A percentile compares a stretch with the other conserved stretches of the same genome.
Evolutionary conservation across 2,888 invertebrate genomes (phyloP).

Genomic region (Drosophila longiperda): DNA sequence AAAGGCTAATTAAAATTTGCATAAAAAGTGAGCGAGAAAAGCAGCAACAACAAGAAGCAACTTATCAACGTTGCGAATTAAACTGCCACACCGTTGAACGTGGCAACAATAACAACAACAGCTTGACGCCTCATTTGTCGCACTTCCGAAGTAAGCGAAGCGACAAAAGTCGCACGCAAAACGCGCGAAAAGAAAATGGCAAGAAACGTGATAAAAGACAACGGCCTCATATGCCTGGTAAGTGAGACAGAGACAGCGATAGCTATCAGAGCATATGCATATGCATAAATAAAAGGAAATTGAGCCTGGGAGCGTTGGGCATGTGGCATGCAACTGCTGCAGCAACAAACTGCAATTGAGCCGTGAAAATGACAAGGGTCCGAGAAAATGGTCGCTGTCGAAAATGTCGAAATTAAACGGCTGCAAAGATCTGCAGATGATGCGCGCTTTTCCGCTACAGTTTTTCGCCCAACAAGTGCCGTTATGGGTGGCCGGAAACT

Average conservation of each 20-base stretch:
- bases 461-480: constrained; percentile 1
- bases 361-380: constrained; percentile 59
- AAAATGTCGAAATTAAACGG: constrained; percentile 28
- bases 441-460: constrained; percentile 35
- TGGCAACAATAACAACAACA: constrained; percentile 15
- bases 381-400: constrained; percentile 23
- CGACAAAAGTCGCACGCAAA: constrained; percentile 46
- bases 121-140: constrained; percentile 57
- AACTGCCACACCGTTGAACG: constrained; percentile 29
- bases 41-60: constrained; percentile 1
- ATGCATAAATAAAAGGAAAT: constrained; percentile 14
- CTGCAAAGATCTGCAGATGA: constrained; percentile 31
- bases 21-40: constrained; percentile 7
- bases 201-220: constrained; percentile 8
- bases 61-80: constrained; percentile 26
- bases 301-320: not conserved
- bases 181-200: constrained; percentile 36
- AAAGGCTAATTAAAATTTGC: constrained; percentile 27
- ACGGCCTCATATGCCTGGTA: constrained; percentile 36
- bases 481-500: constrained; percentile 16
- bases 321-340: constrained; percentile 16
- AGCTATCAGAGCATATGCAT: constrained; percentile 13
- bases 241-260: constrained; percentile 27
- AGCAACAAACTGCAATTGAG: constrained; percentile 39
- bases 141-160: constrained; percentile 54